Base-by-base conservation (phyloP, 2,888 invertebrate genomes). In the Scaeva pyrastri region DNA sequence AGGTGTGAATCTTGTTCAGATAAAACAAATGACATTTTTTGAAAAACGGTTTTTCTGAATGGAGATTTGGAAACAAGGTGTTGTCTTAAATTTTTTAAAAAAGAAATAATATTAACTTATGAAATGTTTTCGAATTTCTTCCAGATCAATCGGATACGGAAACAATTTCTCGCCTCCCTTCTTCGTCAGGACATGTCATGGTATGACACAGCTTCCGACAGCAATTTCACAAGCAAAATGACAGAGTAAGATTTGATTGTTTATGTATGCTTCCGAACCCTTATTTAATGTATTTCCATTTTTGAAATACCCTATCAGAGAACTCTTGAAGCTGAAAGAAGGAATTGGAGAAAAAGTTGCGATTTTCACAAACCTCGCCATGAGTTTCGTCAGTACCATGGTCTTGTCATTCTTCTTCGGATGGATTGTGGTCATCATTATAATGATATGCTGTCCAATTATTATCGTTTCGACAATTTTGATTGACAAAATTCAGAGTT, bases 271-370 rank as follows among this genome's bases (percentile, higher is more conserved):
- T 11, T 10, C 39, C 11, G 2, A 12, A 11, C 3, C 12, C 2
- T 3, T 39, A 21, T 2, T 50, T 14, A n/a, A 10, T 11, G 12
- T 16, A 36, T 39, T 6, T 7, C n/a, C 0, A 19, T 31, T 31
- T 21, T 8, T 14, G 8, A 12, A 5, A 21, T 60, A 60, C 79
- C 88, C n/a, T n/a, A n/a, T n/a, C 91, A 96, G 96, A 90, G 96
- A 96, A 91, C 92, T 96, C 79, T 95, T 96, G 88, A 96, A 96
- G 91, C 94, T 96, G 89, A 96, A 96, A 89, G 97, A 97, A 89
- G 97, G 97, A 6, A 96, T 97, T 39, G 96, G 96, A 0, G 97
- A 97, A 91, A 97, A 97, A 92, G 93, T 97, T 14, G 95, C 96
- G 0, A 95, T 96, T 89, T 94, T 96, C 88, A 93, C 95, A 0